Conservation (phyloP, 2,888 invertebrate genomes). For the Oscheius myriophilus region DNA sequence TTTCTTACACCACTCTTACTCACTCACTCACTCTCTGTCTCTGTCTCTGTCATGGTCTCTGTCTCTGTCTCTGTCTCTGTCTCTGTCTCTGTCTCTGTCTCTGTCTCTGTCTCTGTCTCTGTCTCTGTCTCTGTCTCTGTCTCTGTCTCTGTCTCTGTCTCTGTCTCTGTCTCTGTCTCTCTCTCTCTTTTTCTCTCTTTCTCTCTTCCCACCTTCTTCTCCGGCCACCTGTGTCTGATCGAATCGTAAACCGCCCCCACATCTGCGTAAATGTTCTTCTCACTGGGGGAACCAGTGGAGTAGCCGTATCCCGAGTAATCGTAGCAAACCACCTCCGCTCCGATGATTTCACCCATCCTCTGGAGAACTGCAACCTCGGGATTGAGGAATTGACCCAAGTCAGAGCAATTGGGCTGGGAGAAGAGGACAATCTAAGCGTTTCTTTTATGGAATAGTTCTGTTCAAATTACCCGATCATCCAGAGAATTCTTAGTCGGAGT, state of each 20-base stretch:
- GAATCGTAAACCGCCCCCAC: constrained; percentile 55
- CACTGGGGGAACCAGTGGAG: constrained; percentile 54
- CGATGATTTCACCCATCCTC: constrained; percentile 41
- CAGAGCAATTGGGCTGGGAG: constrained; percentile 61
- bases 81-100: too few relatives aligned
- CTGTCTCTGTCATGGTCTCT: too few relatives aligned
- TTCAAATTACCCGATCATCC: background rate
- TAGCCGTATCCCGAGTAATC: constrained; percentile 64
- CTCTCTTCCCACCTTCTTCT: constrained; percentile 20
- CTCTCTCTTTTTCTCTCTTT: too few relatives aligned
- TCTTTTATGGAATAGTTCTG: background rate
- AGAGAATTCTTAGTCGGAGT: background rate
- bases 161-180: too few relatives aligned
- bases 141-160: too few relatives aligned
- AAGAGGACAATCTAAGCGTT: constrained; percentile 58
- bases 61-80: too few relatives aligned
- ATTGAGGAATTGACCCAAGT: constrained; percentile 55
- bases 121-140: too few relatives aligned
- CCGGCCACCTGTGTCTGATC: constrained; percentile 41
- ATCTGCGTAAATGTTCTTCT: constrained; percentile 60
- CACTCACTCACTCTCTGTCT: too few relatives aligned
- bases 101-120: too few relatives aligned
- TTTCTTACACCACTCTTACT: too few relatives aligned
- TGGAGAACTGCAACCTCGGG: constrained; percentile 33
- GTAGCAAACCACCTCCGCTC: constrained; percentile 53